Base-by-base conservation (phyloP, 2,113 vertebrate species). In the Petaurus breviceps region DNA sequence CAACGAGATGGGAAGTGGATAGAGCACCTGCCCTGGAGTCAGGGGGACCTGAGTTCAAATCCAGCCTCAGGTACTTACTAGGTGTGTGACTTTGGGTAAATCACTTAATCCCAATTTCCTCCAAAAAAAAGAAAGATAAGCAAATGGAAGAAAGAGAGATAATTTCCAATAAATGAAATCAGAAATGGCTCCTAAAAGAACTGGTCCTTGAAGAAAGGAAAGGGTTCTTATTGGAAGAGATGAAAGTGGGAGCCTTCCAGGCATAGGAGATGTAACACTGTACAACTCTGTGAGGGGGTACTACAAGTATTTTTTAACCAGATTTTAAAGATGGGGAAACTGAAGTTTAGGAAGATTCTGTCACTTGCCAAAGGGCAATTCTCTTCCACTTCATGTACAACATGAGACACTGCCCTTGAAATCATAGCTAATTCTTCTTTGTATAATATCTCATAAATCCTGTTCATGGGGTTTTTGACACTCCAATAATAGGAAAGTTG, bases 381-480 rank as follows among this genome's bases (percentile, higher is more conserved):
- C 9, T 61, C 57, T 61, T 25, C 26, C 55, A 57, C 4, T 37
- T 77, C 14, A n/a, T 97, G 97, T 94, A 98, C 97, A 97, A 98
- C 94, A 97, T 92, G 94, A 97, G 97, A 97, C 91, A 95, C 57
- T 97, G 98, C 98, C 98, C 98, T 98, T 98, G 98, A 98, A 98
- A 98, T 97, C 94, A 93, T 92, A 96, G 95, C 96, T 97, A 96
- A 98, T 98, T 98, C 98, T 98, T 98, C 98, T 99, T 98, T 98
- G 98, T 98, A 97, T 98, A 99, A 98, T 96, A 89, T 97, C 97
- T 97, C 96, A 97, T 98, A 98, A 98, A 98, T 98, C 98, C 96
- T 96, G 22, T 84, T 0, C 37, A 90, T 55, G 89, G 97, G 96
- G 52, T 28, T 95, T 96, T 95, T 98, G 98, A 98, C 97, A 98